Evolutionary conservation across 2,888 invertebrate species (phyloP).

Genomic region (Latrodectus elegans): DNA sequence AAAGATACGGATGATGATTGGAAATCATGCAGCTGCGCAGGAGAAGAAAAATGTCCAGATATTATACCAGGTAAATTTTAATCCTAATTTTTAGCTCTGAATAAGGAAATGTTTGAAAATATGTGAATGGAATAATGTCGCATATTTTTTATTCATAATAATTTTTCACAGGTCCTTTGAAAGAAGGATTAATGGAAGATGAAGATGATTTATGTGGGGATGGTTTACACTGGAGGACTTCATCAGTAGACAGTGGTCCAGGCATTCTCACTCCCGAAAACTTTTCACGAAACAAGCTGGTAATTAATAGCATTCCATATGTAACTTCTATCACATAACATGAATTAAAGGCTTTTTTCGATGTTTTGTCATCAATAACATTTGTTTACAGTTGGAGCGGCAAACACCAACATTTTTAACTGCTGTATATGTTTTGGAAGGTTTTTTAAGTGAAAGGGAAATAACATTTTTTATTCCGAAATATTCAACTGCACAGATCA

Average conservation of each 20-base stretch:
- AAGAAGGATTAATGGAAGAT: conserved; percentile 54
- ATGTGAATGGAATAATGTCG: background rate
- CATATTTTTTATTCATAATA: background rate
- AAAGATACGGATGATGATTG: conserved; percentile 70
- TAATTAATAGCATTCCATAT: background rate
- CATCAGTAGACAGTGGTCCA: conserved; percentile 56
- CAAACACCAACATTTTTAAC: no score
- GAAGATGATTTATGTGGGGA: conserved; percentile 63
- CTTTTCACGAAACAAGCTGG: conserved; percentile 60
- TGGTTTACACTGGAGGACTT: conserved; percentile 63
- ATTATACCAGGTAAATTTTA: conserved; percentile 78
- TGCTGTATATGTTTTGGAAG: no score
- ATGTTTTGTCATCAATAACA: no score
- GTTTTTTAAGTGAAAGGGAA: no score
- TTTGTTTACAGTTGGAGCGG: no score
- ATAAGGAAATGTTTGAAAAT: background rate
- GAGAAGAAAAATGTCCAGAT: conserved; percentile 79
- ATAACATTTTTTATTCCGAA: no score
- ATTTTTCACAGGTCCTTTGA: conserved; percentile 31
- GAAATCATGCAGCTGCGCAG: conserved; percentile 68
- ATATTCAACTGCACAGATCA: no score
- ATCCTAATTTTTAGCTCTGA: background rate
- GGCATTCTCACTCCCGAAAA: conserved; percentile 57
- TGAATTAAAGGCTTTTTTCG: no score
- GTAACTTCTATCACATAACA: no score